phyloP scores from a whole-genome alignment of 1,140 invertebrate genomes.

The Psix sp. region DNA sequence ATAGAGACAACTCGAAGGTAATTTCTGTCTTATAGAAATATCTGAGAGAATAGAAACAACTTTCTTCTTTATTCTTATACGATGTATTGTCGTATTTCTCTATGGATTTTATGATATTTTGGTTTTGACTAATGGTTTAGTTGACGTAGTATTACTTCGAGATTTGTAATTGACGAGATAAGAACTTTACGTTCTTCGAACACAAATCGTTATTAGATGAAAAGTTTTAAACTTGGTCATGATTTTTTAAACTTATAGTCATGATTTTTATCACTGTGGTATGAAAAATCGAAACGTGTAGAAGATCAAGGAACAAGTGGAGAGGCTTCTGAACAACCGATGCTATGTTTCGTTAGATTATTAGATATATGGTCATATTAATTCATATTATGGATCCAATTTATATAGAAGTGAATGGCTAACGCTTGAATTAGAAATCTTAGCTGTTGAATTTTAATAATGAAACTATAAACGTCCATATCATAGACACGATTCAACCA shows the following conservation, averaged over 20 bases:
- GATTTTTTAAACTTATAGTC: no score
- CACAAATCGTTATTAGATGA: no score
- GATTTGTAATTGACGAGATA: no score
- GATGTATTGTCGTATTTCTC: constrained; percentile 9
- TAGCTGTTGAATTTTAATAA: no score
- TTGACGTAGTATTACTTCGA: background rate
- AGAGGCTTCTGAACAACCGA: background rate
- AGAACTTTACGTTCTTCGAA: no score
- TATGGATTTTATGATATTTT: constrained; percentile 7
- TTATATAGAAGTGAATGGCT: background rate
- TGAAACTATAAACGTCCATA: no score
- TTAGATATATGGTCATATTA: constrained; percentile 28
- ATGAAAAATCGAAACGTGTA: background rate
- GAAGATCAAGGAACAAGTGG: background rate
- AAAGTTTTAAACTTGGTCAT: no score
- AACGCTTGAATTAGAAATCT: no score
- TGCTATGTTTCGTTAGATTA: constrained; percentile 19
- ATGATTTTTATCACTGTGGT: background rate
- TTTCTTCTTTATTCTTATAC: constrained; percentile 42
- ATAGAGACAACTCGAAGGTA: constrained; percentile 52
- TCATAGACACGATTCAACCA: no score
- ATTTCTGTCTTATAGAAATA: constrained; percentile 25
- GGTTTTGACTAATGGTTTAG: constrained; percentile 18
- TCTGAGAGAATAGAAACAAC: constrained; percentile 31
- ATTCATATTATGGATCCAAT: constrained; percentile 6